Base-by-base conservation (phyloP, 2,113 vertebrate species). In the Columba livia region DNA sequence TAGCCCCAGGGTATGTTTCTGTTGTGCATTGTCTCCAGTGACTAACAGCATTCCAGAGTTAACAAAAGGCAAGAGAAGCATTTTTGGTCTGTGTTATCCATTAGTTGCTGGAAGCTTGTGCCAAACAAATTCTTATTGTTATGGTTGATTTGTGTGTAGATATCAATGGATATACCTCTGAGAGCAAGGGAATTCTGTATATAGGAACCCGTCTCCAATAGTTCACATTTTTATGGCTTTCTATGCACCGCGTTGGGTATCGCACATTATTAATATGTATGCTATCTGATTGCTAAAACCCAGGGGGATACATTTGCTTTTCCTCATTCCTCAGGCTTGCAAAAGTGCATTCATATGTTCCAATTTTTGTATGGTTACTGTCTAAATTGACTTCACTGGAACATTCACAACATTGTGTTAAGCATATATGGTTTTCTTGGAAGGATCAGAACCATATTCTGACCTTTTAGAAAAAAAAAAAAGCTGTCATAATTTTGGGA, bases 51-150 rank as follows among this genome's bases (percentile, higher is more conserved):
- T 96, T 94, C 92, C 96, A 60, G 77, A 75, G 67, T 73, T 92
- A 96, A 95, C 94, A 97, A 97, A 96, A 93, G 86, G 89, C 90
- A 79, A 94, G 89, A 93, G 62, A 88, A 92, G 70, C 48, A 38
- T 44, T 92, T 96, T 85, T 69, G 24, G 84, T 90, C 93, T 97
- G 96, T 90, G 92, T 96, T 97, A 95, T 91, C 85, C 94, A 97
- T 97, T 96, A 97, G 90, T 53, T 90, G 54, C 87, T 96, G 82
- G 86, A 94, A 84, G 86, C 85, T 90, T 93, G 70, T 96, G 94
- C 96, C 94, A 97, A 96, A 93, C 62, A 89, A 95, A 89, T 89
- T 95, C 92, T 93, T 84, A 81, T 89, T 96, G 90, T 94, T 96
- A 51, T 6, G 10, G 91, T 75, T 96, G 93, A 95, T 94, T 93